Evolutionary conservation across 2,113 vertebrate species (phyloP).

Genomic region (Vicugna pacos): DNA sequence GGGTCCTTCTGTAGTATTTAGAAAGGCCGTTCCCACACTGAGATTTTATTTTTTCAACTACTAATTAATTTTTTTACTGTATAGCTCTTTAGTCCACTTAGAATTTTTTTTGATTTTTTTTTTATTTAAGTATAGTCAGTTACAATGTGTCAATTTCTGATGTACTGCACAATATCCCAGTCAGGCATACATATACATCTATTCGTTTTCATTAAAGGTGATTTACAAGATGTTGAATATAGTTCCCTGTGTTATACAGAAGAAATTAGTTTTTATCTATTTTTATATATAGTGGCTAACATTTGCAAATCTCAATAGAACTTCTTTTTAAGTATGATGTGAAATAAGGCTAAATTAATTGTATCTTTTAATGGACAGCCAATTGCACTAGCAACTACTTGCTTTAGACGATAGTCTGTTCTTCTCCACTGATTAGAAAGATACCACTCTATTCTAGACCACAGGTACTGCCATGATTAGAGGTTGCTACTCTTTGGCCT

Average conservation of each 20-base stretch:
- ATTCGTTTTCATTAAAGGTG: too few relatives aligned
- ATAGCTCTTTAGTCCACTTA: not conserved
- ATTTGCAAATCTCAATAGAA: not conserved
- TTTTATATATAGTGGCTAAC: too few relatives aligned
- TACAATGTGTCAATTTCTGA: too few relatives aligned
- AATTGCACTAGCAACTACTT: not conserved
- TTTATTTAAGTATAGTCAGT: too few relatives aligned
- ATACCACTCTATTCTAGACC: not conserved
- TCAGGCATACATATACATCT: too few relatives aligned
- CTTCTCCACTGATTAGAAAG: not conserved
- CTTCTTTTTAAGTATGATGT: not conserved
- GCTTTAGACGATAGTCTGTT: not conserved
- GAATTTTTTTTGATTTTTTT: not conserved
- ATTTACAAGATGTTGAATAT: too few relatives aligned
- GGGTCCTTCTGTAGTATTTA: not conserved
- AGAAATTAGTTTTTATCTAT: too few relatives aligned
- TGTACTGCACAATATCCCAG: too few relatives aligned
- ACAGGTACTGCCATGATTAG: not conserved
- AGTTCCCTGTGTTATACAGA: too few relatives aligned
- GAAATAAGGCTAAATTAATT: not conserved
- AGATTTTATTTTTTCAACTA: slow-evolving; percentile 9
- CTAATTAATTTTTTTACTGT: not conserved
- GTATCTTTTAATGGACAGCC: not conserved
- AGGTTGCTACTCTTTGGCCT: not conserved
- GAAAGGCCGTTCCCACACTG: not conserved